phyloP scores from a whole-genome alignment of 2,888 invertebrate genomes.

The Tinea trinotella region DNA sequence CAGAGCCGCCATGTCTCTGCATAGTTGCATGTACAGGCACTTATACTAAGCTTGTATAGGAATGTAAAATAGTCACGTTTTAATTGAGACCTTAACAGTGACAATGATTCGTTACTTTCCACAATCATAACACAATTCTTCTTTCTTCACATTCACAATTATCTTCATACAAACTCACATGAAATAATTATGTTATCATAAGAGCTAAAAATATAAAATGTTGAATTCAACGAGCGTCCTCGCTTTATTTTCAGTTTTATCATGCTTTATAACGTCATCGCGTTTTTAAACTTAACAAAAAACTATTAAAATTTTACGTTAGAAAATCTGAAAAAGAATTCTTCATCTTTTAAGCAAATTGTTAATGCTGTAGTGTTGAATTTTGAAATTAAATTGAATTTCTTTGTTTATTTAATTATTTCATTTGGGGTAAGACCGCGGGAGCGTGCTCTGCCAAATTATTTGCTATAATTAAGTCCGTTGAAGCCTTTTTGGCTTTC shows the following conservation, averaged over 20 bases:
- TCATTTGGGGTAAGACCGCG: background rate
- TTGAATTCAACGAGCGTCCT: background rate
- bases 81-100: too few species aligned
- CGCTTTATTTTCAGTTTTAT: background rate
- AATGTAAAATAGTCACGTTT: too few species aligned
- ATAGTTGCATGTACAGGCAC: too few species aligned
- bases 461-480: constrained; percentile 44
- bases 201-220: background rate
- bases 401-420: constrained; percentile 45
- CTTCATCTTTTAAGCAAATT: background rate
- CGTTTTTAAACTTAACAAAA: background rate
- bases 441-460: constrained; percentile 34
- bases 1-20: too few species aligned
- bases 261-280: background rate
- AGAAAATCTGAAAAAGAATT: background rate
- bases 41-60: too few species aligned
- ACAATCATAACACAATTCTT: too few species aligned
- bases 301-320: background rate
- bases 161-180: background rate
- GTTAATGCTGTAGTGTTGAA: background rate
- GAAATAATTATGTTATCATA: too few species aligned
- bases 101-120: too few species aligned
- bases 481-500: constrained; percentile 35
- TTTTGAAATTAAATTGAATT: constrained; percentile 12
- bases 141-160: background rate